These are phyloP conservation scores for Maniola jurtina DNA, from an alignment of 1,140 invertebrate genomes.

Conservation along the genomic window DNA sequence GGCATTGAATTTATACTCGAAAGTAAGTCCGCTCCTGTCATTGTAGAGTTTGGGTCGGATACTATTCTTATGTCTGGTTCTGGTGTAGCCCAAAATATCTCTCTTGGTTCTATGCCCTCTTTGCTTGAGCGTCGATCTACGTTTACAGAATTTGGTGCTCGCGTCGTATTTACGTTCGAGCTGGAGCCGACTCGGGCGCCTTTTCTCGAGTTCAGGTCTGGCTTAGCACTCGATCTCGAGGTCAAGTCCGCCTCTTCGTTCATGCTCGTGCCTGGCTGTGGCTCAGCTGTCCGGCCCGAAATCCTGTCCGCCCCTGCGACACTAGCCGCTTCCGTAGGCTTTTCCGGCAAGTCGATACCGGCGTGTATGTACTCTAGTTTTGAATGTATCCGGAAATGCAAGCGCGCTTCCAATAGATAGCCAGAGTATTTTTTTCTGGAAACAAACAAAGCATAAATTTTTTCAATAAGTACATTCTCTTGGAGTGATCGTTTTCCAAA, in stretches of 20 bases:
- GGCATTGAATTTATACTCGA: no score
- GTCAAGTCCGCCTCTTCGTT: neutral
- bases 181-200: no score
- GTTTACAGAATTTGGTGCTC: no score
- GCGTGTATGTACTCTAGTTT: conserved; percentile 45
- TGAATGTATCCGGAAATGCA: conserved; percentile 94
- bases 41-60: no score
- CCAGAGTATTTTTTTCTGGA: conserved; percentile 92
- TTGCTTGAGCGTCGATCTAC: no score
- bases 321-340: neutral
- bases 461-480: no score
- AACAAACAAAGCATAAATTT: conserved; percentile 28
- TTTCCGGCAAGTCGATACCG: neutral
- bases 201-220: neutral
- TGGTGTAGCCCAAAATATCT: no score
- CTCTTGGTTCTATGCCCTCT: no score
- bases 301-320: conserved; percentile 8
- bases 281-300: neutral
- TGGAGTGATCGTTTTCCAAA: no score
- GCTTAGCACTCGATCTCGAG: neutral
- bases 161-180: no score
- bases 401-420: conserved; percentile 92
- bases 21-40: no score
- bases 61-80: no score
- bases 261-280: neutral